These are phyloP conservation scores for Nycticryphes semicollaris DNA, from an alignment of 2,113 vertebrate species.

Conservation along the genomic window DNA sequence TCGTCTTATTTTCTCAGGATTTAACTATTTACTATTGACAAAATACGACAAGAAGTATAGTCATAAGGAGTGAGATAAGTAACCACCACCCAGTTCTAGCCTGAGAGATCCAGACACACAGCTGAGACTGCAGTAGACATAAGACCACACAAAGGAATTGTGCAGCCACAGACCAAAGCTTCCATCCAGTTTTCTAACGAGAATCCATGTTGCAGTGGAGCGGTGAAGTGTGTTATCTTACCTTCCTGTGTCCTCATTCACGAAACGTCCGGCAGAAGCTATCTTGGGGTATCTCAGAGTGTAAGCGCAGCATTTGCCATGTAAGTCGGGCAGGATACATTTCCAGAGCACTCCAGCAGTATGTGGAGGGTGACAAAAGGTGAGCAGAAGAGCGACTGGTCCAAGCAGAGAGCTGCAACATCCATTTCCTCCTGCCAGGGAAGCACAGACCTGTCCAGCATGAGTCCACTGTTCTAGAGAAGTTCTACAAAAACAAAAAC, in stretches of 20 bases:
- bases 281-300: neutral
- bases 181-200: neutral
- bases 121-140: neutral
- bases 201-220: neutral
- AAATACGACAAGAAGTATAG: neutral
- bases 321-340: neutral
- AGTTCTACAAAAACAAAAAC: neutral
- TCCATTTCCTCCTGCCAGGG: neutral
- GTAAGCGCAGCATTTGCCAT: neutral
- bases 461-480: neutral
- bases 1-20: neutral
- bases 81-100: neutral
- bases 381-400: neutral
- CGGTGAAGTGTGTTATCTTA: neutral
- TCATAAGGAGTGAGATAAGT: slow-evolving; percentile 25
- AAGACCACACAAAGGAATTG: neutral
- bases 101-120: neutral
- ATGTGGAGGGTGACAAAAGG: neutral
- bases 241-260: neutral
- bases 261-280: neutral
- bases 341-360: neutral
- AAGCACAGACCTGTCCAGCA: neutral
- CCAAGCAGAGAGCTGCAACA: neutral
- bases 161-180: neutral
- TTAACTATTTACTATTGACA: slow-evolving; percentile 32